Evolutionary conservation across 2,888 invertebrate genomes (phyloP).

Genomic region (Diloba caeruleocephala): DNA sequence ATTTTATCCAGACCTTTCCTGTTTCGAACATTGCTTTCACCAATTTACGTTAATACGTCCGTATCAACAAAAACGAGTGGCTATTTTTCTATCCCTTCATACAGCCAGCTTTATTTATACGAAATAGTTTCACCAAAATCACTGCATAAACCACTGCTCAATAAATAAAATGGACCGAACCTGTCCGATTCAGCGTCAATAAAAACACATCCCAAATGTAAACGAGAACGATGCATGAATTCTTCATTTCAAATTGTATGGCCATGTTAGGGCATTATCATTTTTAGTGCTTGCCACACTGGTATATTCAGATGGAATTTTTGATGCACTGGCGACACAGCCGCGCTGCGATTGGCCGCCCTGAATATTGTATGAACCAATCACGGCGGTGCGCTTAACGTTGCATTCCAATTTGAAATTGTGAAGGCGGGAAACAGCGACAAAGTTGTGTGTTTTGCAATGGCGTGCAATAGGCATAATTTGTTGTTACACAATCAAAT

Average conservation of each 20-base stretch:
- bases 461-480: slow-evolving; percentile 73
- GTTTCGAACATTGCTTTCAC: slow-evolving; percentile 40
- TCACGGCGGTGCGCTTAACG: slow-evolving; percentile 85
- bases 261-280: slow-evolving; percentile 88
- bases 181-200: slow-evolving; percentile 81
- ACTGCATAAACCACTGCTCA: slow-evolving; percentile 63
- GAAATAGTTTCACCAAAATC: slow-evolving; percentile 62
- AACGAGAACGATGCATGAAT: slow-evolving; percentile 85
- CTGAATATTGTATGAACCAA: slow-evolving; percentile 89
- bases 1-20: slow-evolving; percentile 29
- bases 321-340: slow-evolving; percentile 89
- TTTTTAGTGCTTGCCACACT: slow-evolving; percentile 89
- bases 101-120: slow-evolving; percentile 43
- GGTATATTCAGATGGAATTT: slow-evolving; percentile 89
- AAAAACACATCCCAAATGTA: slow-evolving; percentile 85
- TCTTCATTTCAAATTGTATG: slow-evolving; percentile 88
- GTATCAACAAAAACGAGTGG: slow-evolving; percentile 24
- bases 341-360: slow-evolving; percentile 84
- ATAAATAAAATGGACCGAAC: slow-evolving; percentile 82
- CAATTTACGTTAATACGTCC: slow-evolving; percentile 35
- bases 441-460: slow-evolving; percentile 81
- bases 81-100: slow-evolving; percentile 43
- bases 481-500: slow-evolving; percentile 78
- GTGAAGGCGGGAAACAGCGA: slow-evolving; percentile 84
- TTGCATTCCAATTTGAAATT: slow-evolving; percentile 89